Conservation (phyloP, 2,888 invertebrate species). For the Anagyrus pseudococci region DNA sequence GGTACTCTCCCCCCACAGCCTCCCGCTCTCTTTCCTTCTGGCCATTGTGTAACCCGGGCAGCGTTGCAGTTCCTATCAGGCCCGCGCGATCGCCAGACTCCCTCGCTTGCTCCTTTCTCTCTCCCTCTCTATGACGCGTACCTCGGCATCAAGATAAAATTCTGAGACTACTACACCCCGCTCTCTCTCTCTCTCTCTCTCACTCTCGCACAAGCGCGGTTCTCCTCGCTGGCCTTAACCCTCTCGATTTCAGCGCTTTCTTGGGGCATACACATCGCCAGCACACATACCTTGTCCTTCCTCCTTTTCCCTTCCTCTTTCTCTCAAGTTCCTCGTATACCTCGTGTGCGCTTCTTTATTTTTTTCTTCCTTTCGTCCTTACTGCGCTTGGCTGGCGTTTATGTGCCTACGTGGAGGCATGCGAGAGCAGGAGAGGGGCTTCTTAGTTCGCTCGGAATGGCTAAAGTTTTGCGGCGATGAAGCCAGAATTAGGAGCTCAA, state of each 20-base stretch:
- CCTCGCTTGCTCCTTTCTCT: slow-evolving; percentile 38
- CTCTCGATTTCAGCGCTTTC: too few species aligned
- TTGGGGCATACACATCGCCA: too few species aligned
- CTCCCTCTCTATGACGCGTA: slow-evolving; percentile 48
- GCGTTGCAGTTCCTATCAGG: slow-evolving; percentile 46
- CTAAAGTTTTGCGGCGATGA: too few species aligned
- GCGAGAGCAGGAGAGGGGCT: too few species aligned
- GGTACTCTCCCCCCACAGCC: slow-evolving; percentile 10
- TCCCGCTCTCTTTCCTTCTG: neutral
- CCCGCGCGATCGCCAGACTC: slow-evolving; percentile 51
- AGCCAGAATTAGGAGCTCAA: too few species aligned
- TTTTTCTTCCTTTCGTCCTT: too few species aligned
- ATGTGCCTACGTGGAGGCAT: too few species aligned
- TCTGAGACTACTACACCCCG: slow-evolving; percentile 15
- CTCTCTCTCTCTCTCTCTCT: neutral
- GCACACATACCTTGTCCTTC: too few species aligned
- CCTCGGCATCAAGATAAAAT: slow-evolving; percentile 49
- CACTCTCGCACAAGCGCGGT: slow-evolving; percentile 6
- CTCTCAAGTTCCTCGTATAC: neutral
- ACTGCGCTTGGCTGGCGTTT: too few species aligned
- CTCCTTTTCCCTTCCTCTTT: too few species aligned
- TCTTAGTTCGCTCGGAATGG: too few species aligned
- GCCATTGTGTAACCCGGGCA: slow-evolving; percentile 54
- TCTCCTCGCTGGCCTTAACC: too few species aligned
- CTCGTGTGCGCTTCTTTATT: neutral